Conservation (phyloP, 2,113 vertebrate genomes). For the Scatophagus argus region DNA sequence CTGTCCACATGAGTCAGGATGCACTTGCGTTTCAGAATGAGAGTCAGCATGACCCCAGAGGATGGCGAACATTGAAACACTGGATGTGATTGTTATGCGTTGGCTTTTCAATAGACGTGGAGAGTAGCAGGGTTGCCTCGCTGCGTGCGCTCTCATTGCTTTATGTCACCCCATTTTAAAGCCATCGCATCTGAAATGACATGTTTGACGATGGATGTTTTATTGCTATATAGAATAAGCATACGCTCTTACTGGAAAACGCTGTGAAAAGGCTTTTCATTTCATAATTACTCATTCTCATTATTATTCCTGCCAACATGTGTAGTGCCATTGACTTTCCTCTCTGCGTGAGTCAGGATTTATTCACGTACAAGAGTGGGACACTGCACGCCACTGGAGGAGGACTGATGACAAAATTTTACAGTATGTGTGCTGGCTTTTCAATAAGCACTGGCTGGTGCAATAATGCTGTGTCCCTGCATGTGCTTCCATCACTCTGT, state of each 20-base stretch:
- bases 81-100: constrained; percentile 1
- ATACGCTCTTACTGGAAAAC: constrained; percentile 26
- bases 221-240: not conserved
- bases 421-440: constrained; percentile 37
- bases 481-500: constrained; percentile 3
- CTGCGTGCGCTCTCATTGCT: constrained; percentile 4
- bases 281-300: constrained; percentile 41
- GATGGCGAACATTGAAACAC: not conserved
- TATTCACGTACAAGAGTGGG: constrained; percentile 32
- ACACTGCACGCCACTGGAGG: constrained; percentile 12
- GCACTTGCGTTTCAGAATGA: constrained; percentile 46
- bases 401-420: constrained; percentile 34
- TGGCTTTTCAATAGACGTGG: constrained; percentile 16
- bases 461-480: not conserved
- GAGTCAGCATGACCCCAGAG: constrained; percentile 50
- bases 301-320: constrained; percentile 27
- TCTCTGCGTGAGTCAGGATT: constrained; percentile 53
- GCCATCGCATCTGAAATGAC: constrained; percentile 24
- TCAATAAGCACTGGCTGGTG: constrained; percentile 13
- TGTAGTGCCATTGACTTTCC: constrained; percentile 44
- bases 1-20: constrained; percentile 62
- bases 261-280: constrained; percentile 25
- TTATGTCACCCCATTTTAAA: constrained; percentile 3
- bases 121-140: constrained; percentile 1
- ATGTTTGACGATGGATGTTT: constrained; percentile 30